Conservation (phyloP, 2,888 invertebrate species). For the Microdon myrmicae region DNA sequence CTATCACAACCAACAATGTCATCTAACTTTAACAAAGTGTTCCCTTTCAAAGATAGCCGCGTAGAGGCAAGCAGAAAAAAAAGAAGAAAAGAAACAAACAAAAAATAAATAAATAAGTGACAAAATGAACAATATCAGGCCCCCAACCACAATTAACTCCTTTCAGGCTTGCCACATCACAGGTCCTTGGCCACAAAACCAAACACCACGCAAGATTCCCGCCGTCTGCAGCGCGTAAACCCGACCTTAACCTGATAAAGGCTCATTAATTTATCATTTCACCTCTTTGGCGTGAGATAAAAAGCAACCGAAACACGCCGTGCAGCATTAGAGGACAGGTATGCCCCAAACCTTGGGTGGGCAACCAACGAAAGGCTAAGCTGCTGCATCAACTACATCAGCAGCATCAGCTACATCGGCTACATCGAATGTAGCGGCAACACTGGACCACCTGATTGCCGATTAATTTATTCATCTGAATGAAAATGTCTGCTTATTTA, state of each 20-base stretch:
- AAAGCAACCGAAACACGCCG: conserved; percentile 50
- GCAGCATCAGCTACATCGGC: no score
- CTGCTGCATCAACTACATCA: no score
- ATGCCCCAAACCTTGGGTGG: conserved; percentile 38
- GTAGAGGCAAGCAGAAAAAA: no score
- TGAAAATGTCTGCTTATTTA: conserved; percentile 49
- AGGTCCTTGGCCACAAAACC: conserved; percentile 39
- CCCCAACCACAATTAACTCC: conserved; percentile 31
- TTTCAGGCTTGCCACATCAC: conserved; percentile 34
- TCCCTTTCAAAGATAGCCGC: conserved; percentile 12
- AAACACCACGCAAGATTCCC: conserved; percentile 6
- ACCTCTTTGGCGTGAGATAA: conserved; percentile 47
- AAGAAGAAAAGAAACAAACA: no score
- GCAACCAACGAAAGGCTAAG: conserved; percentile 29
- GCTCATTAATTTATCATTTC: conserved; percentile 53
- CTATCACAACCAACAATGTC: background rate
- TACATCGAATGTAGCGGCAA: no score
- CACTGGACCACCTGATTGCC: conserved; percentile 45
- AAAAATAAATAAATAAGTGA: no score
- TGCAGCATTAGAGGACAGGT: conserved; percentile 27
- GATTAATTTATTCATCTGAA: conserved; percentile 51
- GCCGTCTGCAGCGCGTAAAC: conserved; percentile 17
- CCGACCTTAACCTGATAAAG: conserved; percentile 46
- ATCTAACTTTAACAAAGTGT: conserved; percentile 26
- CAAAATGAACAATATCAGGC: no score